These are phyloP conservation scores for Habropoda laboriosa DNA, from an alignment of 1,140 invertebrate genomes.

Conservation along the genomic window DNA sequence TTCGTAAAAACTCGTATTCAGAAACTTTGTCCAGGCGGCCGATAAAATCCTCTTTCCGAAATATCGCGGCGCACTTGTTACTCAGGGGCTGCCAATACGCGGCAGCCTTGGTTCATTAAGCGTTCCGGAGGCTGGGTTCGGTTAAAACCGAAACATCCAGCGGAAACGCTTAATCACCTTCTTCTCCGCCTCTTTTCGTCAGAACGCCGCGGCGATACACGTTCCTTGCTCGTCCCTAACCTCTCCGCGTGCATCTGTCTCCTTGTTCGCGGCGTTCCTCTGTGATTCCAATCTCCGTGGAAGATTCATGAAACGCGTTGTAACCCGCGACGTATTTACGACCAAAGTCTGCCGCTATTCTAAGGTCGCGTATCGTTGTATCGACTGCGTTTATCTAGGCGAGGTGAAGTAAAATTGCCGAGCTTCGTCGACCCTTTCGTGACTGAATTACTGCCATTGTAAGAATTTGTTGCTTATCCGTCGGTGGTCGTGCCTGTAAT, in stretches of 20 bases:
- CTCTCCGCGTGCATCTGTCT: neutral
- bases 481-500: no score
- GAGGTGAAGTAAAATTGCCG: neutral
- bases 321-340: constrained; percentile 30
- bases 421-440: no score
- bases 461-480: no score
- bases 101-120: neutral
- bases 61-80: neutral
- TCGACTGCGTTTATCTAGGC: neutral
- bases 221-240: neutral
- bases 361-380: neutral
- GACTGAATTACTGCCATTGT: no score
- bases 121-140: neutral
- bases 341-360: neutral
- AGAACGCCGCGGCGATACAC: neutral
- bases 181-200: constrained; percentile 8
- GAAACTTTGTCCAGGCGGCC: no score
- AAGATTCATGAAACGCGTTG: constrained; percentile 29
- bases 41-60: neutral
- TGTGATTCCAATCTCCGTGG: neutral
- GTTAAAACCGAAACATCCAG: constrained; percentile 5
- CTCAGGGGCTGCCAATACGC: neutral
- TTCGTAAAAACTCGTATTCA: no score
- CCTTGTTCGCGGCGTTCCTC: neutral
- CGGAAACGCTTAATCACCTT: constrained; percentile 27